phyloP scores from a whole-genome alignment of 2,797 vertebrate genomes.

The Uromys caudimaculatus region DNA sequence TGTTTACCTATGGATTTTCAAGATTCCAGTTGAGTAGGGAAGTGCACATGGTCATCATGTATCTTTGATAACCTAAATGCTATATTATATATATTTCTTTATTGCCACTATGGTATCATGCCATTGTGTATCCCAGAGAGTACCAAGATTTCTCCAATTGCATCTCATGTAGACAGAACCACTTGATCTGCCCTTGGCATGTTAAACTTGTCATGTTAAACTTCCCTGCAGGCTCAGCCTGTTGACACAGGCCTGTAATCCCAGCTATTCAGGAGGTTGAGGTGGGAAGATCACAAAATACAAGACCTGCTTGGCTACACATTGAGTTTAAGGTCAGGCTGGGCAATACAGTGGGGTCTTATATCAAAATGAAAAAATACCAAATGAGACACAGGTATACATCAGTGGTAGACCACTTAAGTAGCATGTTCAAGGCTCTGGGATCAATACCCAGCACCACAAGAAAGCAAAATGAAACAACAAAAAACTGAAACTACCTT shows the following conservation, averaged over 20 bases:
- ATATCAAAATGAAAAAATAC: not conserved
- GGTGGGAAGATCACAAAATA: not conserved
- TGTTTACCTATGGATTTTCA: slow-evolving; percentile 33
- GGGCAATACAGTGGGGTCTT: not conserved
- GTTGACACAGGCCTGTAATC: not conserved
- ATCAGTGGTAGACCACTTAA: not conserved
- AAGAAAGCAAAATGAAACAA: not conserved
- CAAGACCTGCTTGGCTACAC: not conserved
- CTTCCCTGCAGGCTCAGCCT: not conserved
- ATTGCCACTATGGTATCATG: not conserved
- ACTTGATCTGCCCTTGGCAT: not conserved
- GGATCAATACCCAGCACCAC: not conserved
- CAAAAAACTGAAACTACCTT: not conserved
- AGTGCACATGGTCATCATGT: not conserved
- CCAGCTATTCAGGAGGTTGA: not conserved
- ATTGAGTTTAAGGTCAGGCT: not conserved
- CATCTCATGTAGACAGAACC: not conserved
- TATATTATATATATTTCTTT: not conserved
- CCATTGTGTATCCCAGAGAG: not conserved
- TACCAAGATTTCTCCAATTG: not conserved
- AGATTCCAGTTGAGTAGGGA: slow-evolving; percentile 8
- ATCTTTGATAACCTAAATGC: not conserved
- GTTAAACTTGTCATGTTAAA: slow-evolving; percentile 35
- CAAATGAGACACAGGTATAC: not conserved
- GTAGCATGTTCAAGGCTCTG: not conserved